Evolutionary conservation across 2,888 invertebrate species (phyloP), one percentile per base, ranked within the genome.

Genomic region (Zeuzera pyrina): DNA sequence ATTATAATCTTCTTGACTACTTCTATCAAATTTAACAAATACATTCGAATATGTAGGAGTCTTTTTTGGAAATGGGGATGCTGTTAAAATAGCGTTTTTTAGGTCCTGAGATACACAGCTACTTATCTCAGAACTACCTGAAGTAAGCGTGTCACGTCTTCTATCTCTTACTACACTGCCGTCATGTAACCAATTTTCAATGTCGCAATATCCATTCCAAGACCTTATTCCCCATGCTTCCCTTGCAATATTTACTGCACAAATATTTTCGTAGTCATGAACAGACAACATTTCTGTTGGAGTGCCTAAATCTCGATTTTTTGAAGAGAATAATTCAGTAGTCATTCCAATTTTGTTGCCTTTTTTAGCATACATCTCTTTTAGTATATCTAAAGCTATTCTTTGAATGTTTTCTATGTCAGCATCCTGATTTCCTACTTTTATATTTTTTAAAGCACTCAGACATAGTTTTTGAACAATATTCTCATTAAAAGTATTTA

Each of bases 181-280:
- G 47, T 88, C 88, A 37, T 88, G 88, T 12, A 85, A 68, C 67
- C 86, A 87, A 31, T 87, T 87, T 54, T 88, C 88, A 34, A 89
- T 88, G 42, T 88, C 88, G 16, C 83, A 86, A 50, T 88, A 89
- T 2, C 87, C 87, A 49, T 85, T 85, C 88, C 88, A 89, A 19
- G 88, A 88, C 24, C 88, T 73, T 30, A 88, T 65, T 1, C 88
- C 88, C 87, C 87, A 87, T 10, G 87, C 86, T 54, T 88, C 88
- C 39, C 88, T 68, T 2, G 88, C 87, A 33, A 89, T 86, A 45
- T 88, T 88, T 3, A 88, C 81, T 2, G 88, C 87, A 52, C 88
- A 88, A 41, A 88, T 85, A 51, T 88, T 89, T 58, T 88, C 88
- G 49, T 89, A 89, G 51, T 89, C 88, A 47, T 88, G 88, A 29